These are phyloP conservation scores for Bacillus rossius DNA, from an alignment of 1,140 invertebrate genomes.

Conservation along the genomic window DNA sequence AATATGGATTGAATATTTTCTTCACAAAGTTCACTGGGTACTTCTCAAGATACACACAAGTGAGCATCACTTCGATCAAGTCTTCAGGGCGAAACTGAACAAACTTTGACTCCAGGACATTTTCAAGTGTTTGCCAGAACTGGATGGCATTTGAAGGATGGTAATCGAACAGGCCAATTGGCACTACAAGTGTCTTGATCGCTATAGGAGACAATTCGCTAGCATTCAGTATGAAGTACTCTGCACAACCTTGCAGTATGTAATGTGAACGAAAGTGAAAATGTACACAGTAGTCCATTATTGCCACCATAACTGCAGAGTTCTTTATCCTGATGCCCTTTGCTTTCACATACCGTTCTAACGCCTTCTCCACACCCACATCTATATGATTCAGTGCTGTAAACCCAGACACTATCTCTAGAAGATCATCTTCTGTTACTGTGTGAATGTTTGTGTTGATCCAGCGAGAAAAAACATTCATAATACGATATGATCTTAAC, in stretches of 20 bases:
- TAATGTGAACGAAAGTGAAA: slow-evolving; percentile 50
- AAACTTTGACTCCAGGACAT: slow-evolving; percentile 52
- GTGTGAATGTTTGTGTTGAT: slow-evolving; percentile 54
- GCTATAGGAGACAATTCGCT: slow-evolving; percentile 45
- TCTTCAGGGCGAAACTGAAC: slow-evolving; percentile 52
- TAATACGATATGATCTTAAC: slow-evolving; percentile 39
- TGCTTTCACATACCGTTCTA: slow-evolving; percentile 55
- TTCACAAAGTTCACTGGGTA: slow-evolving; percentile 57
- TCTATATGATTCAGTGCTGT: slow-evolving; percentile 48
- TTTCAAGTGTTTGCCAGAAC: slow-evolving; percentile 57
- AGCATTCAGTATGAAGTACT: slow-evolving; percentile 52
- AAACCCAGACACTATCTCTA: slow-evolving; percentile 53
- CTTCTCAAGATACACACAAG: slow-evolving; percentile 58
- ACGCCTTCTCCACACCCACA: slow-evolving; percentile 47
- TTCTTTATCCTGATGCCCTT: slow-evolving; percentile 45
- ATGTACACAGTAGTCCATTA: slow-evolving; percentile 57
- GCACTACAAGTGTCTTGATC: slow-evolving; percentile 51
- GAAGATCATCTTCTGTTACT: slow-evolving; percentile 51
- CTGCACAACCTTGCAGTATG: slow-evolving; percentile 52
- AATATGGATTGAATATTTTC: slow-evolving; percentile 55
- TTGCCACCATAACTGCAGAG: slow-evolving; percentile 48
- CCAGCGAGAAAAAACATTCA: slow-evolving; percentile 52
- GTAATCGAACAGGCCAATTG: slow-evolving; percentile 58
- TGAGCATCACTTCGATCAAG: slow-evolving; percentile 54
- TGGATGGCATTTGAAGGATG: slow-evolving; percentile 44